Base-by-base conservation (phyloP, 2,888 invertebrate genomes). In the Torymus tubicola region DNA sequence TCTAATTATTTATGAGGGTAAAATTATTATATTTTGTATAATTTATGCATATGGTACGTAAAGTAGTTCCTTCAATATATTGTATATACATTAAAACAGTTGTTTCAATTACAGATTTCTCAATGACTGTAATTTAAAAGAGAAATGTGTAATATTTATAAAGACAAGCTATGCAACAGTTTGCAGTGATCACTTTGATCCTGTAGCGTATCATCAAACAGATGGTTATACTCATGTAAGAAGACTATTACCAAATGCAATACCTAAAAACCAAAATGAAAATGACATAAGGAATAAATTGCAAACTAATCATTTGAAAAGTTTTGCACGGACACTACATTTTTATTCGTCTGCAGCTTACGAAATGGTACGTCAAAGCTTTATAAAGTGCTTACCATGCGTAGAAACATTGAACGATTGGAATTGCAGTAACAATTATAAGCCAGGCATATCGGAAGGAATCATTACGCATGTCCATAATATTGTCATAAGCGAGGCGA, bases 131-230 rank as follows among this genome's bases (percentile, higher is more conserved):
- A 42, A 58, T 52, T 24, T 42, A 21, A 78, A 31, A 64, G 42
- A 71, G 31, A 71, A 78, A 57, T 78, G 78, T 3, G 13, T 73
- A 8, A 16, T 52, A 53, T n/a, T 2, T 24, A 53, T 73, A 16
- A 31, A 8, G 8, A 16, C 61, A n/a, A 73, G n/a, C 31, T 64
- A 42, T 52, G 10, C 73, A 16, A 73, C 52, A 61, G 53, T 73
- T n/a, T 73, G 73, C 16, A 73, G 73, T 61, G 73, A 73, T 24
- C 73, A 73, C 58, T 73, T 73, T 64, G 64, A 61, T 53, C 3
- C n/a, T 52, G 10, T 13, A 13, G 21, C 63, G 14, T 73, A 50
- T 52, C 63, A 73, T 21, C 53, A 73, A 63, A 73, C 73, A 24
- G 64, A 64, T 63, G 73, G n/a, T n/a, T n/a, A n/a, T n/a, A n/a